phyloP scores from a whole-genome alignment of 1,140 invertebrate genomes.

The Rhyzopertha dominica region DNA sequence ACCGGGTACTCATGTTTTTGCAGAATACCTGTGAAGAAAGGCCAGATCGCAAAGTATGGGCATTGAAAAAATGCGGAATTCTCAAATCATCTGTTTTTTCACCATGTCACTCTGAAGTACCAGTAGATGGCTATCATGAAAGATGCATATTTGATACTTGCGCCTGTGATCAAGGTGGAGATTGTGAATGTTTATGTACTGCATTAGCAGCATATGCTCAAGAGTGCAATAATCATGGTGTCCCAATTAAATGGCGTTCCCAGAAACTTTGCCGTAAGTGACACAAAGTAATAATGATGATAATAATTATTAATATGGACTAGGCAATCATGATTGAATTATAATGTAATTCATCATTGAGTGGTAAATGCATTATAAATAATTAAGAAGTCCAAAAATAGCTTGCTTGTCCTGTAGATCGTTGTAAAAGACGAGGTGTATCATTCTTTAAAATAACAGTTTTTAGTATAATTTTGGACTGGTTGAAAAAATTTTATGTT shows the following conservation, averaged over 20 bases:
- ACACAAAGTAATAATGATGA: too few relatives aligned
- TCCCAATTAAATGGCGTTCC: slow-evolving; percentile 72
- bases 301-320: too few relatives aligned
- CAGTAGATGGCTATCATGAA: slow-evolving; percentile 60
- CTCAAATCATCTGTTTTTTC: slow-evolving; percentile 69
- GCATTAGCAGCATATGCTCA: slow-evolving; percentile 81
- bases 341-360: too few relatives aligned
- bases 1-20: slow-evolving; percentile 17
- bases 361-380: too few relatives aligned
- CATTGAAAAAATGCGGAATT: slow-evolving; percentile 65
- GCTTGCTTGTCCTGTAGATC: too few relatives aligned
- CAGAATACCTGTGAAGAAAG: slow-evolving; percentile 68
- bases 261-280: slow-evolving; percentile 76
- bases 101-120: slow-evolving; percentile 74
- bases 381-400: too few relatives aligned
- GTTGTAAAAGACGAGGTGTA: too few relatives aligned
- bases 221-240: slow-evolving; percentile 66
- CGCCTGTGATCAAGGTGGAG: slow-evolving; percentile 81
- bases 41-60: slow-evolving; percentile 74
- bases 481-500: too few relatives aligned
- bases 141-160: slow-evolving; percentile 78
- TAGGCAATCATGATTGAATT: too few relatives aligned
- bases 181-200: slow-evolving; percentile 86
- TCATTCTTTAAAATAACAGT: too few relatives aligned
- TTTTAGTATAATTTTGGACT: too few relatives aligned